Conservation (phyloP, 2,888 invertebrate species). For the Coleophora flavipennella region DNA sequence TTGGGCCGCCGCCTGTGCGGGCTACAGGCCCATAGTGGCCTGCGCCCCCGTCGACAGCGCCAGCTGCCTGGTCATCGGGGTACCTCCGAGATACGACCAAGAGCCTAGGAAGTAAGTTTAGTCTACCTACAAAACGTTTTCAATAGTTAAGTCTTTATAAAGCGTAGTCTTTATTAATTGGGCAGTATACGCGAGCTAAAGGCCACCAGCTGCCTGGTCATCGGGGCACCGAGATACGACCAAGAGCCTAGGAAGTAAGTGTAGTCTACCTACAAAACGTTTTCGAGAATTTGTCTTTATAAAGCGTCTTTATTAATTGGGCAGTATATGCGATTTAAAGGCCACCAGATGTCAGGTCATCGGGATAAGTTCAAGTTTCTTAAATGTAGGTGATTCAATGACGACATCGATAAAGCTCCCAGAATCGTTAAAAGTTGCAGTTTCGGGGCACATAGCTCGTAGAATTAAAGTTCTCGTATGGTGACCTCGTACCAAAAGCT, state of each 20-base stretch:
- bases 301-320: too few relatives aligned
- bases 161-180: too few relatives aligned
- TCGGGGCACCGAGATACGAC: conserved; percentile 42
- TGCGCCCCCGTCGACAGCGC: conserved; percentile 19
- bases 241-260: conserved; percentile 50
- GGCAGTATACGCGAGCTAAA: conserved; percentile 21
- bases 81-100: conserved; percentile 43
- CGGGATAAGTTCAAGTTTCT: too few relatives aligned
- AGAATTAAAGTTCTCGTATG: too few relatives aligned
- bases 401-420: too few relatives aligned
- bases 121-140: background rate
- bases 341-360: conserved; percentile 36
- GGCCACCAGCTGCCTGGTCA: conserved; percentile 35
- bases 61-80: conserved; percentile 40
- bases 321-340: conserved; percentile 23
- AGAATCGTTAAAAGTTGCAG: too few relatives aligned
- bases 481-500: too few relatives aligned
- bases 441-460: too few relatives aligned
- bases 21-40: conserved; percentile 34
- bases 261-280: background rate
- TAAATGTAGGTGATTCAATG: too few relatives aligned
- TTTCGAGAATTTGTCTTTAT: too few relatives aligned
- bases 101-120: conserved; percentile 45
- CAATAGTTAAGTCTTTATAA: too few relatives aligned
- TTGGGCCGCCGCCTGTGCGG: conserved; percentile 34